Conservation (phyloP, 2,888 invertebrate genomes). For the Sinodicranocentrus sp. region DNA sequence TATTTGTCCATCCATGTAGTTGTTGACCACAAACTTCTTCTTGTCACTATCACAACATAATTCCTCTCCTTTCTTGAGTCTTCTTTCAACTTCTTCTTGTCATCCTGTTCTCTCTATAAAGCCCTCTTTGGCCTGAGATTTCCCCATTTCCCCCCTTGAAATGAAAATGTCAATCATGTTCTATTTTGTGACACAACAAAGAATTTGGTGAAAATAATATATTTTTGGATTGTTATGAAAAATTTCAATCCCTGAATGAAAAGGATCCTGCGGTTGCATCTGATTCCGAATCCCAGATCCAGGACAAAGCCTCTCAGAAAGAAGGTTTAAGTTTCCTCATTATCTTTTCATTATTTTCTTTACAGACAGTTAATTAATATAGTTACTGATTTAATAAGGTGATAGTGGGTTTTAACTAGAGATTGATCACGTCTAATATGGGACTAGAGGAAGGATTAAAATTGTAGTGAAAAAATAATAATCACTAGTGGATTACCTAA, state of each 20-base stretch:
- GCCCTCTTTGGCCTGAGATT: not conserved
- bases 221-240: conserved; percentile 65
- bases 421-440: no score
- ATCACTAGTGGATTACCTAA: no score
- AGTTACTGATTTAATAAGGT: no score
- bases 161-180: conserved; percentile 43
- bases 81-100: not conserved
- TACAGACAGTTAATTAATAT: not conserved
- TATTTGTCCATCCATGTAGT: no score
- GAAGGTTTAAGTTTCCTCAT: conserved; percentile 64
- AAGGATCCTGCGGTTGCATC: conserved; percentile 68
- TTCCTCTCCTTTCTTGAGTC: conserved; percentile 5
- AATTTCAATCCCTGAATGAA: conserved; percentile 51
- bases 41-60: not conserved
- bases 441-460: no score
- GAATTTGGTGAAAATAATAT: conserved; percentile 34
- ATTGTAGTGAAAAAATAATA: no score
- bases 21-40: not conserved
- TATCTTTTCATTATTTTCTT: conserved; percentile 34
- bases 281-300: conserved; percentile 53
- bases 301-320: conserved; percentile 65
- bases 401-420: no score
- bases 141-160: not conserved
- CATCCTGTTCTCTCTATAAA: not conserved
- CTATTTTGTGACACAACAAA: conserved; percentile 54